Evolutionary conservation across 2,113 vertebrate species (phyloP).

Genomic region (Perca schrenkii): DNA sequence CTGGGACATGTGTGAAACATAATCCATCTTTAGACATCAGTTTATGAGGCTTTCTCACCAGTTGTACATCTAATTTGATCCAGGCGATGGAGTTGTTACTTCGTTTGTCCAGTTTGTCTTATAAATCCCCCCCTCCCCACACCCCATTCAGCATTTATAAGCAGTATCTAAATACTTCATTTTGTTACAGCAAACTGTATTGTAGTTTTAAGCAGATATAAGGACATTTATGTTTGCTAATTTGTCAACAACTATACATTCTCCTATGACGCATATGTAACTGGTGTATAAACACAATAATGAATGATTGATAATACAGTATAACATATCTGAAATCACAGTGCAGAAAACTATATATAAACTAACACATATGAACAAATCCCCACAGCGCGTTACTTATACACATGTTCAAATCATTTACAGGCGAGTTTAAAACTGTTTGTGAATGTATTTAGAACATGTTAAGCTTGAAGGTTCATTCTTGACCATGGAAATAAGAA

Average conservation of each 20-base stretch:
- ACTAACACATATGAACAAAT: background rate
- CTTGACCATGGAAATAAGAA: background rate
- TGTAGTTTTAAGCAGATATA: slow-evolving; percentile 9
- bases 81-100: slow-evolving; percentile 37
- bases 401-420: background rate
- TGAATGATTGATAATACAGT: background rate
- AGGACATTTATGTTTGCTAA: background rate
- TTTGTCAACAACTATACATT: slow-evolving; percentile 1
- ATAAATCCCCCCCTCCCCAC: background rate
- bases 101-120: slow-evolving; percentile 29
- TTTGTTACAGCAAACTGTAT: background rate
- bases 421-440: background rate
- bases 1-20: slow-evolving; percentile 49
- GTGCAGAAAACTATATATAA: background rate
- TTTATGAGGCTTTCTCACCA: slow-evolving; percentile 58
- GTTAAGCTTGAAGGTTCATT: background rate
- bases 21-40: slow-evolving; percentile 45
- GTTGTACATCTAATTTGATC: slow-evolving; percentile 44
- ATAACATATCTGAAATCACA: background rate
- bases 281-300: background rate
- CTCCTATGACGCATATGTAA: background rate
- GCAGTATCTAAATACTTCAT: background rate
- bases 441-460: background rate
- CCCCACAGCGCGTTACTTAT: background rate
- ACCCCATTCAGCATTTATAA: background rate